Evolutionary conservation across 2,797 vertebrate genomes (phyloP).

Genomic region (Chaetophractus vellerosus): DNA sequence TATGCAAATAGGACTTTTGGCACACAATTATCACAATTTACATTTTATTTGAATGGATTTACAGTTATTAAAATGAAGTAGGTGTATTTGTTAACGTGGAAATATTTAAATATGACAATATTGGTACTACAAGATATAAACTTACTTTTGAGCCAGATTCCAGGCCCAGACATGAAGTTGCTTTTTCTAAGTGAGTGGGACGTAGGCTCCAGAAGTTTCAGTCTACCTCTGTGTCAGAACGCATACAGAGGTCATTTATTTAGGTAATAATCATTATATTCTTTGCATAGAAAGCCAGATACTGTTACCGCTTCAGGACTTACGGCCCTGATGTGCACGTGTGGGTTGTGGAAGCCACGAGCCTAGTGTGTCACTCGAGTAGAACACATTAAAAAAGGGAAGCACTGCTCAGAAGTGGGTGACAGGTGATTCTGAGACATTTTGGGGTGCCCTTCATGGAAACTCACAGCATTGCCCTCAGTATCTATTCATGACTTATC

Average conservation of each 20-base stretch:
- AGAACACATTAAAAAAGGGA: background rate
- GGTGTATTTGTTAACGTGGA: constrained; percentile 73
- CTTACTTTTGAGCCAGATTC: constrained; percentile 34
- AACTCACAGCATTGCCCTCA: background rate
- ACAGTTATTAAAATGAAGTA: constrained; percentile 72
- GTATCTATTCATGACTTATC: background rate
- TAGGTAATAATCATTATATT: background rate
- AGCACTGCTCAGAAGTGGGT: background rate
- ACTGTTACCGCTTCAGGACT: background rate
- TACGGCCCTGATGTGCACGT: background rate
- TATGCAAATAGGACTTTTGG: constrained; percentile 77
- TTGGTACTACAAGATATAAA: constrained; percentile 20
- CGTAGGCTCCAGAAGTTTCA: background rate
- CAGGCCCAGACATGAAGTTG: background rate
- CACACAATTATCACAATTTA: constrained; percentile 74
- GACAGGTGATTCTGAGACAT: background rate
- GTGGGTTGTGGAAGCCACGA: background rate
- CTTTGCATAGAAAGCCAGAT: background rate
- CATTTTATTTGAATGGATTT: constrained; percentile 84
- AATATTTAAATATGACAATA: constrained; percentile 69
- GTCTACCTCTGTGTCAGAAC: background rate
- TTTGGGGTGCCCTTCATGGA: background rate
- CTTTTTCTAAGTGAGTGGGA: background rate
- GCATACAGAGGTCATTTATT: background rate
- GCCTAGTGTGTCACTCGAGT: background rate